A percentile compares a stretch with the other conserved stretches of the same genome.
Evolutionary conservation across 2,888 invertebrate species (phyloP).

Genomic region (Drosophila paramelanica): DNA sequence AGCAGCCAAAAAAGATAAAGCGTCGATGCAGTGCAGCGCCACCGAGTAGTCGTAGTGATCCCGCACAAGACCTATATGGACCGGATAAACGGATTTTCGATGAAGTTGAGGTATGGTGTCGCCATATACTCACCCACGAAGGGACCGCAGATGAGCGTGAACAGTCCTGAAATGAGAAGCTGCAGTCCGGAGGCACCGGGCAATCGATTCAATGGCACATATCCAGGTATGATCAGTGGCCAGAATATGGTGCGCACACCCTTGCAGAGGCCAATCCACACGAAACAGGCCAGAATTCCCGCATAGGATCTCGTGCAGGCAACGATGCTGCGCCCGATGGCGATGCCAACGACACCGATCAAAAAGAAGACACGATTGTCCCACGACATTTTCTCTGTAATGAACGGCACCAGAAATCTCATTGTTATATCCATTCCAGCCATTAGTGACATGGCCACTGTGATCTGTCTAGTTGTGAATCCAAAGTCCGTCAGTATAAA

Average conservation of each 20-base stretch:
- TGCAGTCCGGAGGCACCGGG: slow-evolving; percentile 90
- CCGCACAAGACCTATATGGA: slow-evolving; percentile 87
- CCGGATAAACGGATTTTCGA: not conserved
- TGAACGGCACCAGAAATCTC: slow-evolving; percentile 89
- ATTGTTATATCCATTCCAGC: slow-evolving; percentile 88
- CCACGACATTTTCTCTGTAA: slow-evolving; percentile 89
- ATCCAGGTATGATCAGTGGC: slow-evolving; percentile 90
- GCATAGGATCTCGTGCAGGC: slow-evolving; percentile 87
- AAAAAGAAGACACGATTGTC: slow-evolving; percentile 90
- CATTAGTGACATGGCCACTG: slow-evolving; percentile 89
- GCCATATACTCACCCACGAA: slow-evolving; percentile 87
- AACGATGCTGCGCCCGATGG: slow-evolving; percentile 87
- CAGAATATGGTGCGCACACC: slow-evolving; percentile 90
- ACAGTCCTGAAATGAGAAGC: slow-evolving; percentile 88
- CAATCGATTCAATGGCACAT: slow-evolving; percentile 89
- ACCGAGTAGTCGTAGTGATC: slow-evolving; percentile 87
- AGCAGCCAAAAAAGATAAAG: slow-evolving; percentile 88
- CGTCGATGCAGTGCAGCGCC: slow-evolving; percentile 88
- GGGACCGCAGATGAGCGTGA: slow-evolving; percentile 88
- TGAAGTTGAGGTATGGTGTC: not conserved
- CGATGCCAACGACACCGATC: slow-evolving; percentile 89
- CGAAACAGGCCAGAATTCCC: slow-evolving; percentile 87
- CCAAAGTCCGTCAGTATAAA: slow-evolving; percentile 90
- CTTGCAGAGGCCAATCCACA: slow-evolving; percentile 90
- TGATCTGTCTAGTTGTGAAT: slow-evolving; percentile 86